Percentiles rank a stretch among this genome's conserved stretches.
Conservation (phyloP, 2,113 vertebrate genomes). For the Cheirogaleus medius region DNA sequence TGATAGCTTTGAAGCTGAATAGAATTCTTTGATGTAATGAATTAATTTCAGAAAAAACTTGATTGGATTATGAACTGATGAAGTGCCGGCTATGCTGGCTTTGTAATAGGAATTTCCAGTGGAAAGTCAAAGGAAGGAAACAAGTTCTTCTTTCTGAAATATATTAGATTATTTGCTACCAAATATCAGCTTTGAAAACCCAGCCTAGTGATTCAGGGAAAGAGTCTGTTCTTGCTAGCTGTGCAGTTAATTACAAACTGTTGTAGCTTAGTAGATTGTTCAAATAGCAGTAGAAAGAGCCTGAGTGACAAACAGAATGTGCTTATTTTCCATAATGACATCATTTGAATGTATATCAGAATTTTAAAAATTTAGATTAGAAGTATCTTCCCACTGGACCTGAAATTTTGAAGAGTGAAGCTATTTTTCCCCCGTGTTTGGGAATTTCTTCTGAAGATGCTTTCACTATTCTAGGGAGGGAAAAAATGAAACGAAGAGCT, state of each 20-base stretch:
- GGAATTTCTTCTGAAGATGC: background rate
- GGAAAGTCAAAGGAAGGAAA: background rate
- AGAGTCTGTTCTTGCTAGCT: background rate
- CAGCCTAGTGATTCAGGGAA: background rate
- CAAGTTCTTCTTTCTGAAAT: background rate
- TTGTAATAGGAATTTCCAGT: background rate
- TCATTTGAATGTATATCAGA: background rate
- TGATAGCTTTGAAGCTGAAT: constrained; percentile 6
- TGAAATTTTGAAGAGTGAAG: background rate
- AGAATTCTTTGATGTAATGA: constrained; percentile 15
- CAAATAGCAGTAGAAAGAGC: background rate
- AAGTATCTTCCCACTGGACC: background rate
- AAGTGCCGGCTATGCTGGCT: background rate
- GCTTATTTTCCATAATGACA: background rate
- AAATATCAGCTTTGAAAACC: background rate
- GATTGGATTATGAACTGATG: background rate
- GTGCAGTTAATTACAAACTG: background rate
- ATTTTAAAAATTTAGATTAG: background rate
- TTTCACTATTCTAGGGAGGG: background rate
- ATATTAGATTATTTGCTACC: background rate
- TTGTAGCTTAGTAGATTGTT: background rate
- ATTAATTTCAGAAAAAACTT: constrained; percentile 14
- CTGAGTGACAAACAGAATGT: background rate
- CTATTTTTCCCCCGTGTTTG: background rate
- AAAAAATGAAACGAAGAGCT: background rate